Conservation (phyloP, 2,113 vertebrate species). For the Forbesichthys papilliferus region DNA sequence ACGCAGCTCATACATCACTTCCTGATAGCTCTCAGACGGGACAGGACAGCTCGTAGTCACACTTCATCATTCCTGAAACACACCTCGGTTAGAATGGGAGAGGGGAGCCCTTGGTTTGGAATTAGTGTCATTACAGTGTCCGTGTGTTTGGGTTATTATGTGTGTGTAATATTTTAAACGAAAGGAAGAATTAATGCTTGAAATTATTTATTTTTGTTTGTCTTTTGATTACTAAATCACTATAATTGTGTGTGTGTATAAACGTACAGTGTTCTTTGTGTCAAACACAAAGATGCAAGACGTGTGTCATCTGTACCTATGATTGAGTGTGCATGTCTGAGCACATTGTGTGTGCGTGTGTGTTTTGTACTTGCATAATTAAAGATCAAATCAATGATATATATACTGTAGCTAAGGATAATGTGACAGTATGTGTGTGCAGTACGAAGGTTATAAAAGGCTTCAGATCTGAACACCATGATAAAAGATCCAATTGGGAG, state of each 20-base stretch:
- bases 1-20: slow-evolving; percentile 51
- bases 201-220: no score
- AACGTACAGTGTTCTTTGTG: background rate
- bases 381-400: no score
- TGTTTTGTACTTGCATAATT: background rate
- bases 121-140: background rate
- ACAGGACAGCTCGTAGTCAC: slow-evolving; percentile 47
- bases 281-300: no score
- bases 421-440: no score
- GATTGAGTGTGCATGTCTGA: background rate
- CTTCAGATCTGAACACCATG: no score
- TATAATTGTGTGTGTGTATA: background rate
- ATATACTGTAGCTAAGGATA: no score
- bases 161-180: no score
- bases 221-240: background rate
- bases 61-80: slow-evolving; percentile 40
- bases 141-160: no score
- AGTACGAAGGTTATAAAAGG: no score
- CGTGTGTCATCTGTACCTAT: background rate
- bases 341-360: slow-evolving; percentile 1
- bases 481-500: no score
- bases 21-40: slow-evolving; percentile 67
- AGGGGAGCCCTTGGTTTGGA: background rate
- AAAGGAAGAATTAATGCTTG: no score
- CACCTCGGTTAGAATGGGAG: slow-evolving; percentile 7